Base-by-base conservation (phyloP, 2,113 vertebrate genomes). In the Reinhardtius hippoglossoides region DNA sequence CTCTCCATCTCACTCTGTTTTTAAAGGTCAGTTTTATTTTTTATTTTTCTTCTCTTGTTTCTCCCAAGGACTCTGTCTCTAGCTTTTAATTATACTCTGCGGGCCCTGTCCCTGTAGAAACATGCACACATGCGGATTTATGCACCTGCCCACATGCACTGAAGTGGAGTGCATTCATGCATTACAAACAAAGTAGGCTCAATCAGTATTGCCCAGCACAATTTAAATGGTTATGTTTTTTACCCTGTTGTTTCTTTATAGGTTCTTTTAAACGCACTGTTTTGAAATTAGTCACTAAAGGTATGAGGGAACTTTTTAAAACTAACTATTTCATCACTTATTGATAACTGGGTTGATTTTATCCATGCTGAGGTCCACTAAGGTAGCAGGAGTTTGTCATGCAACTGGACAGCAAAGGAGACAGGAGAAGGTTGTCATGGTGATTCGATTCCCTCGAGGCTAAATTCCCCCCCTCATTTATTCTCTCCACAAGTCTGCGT, bases 31-130 rank as follows among this genome's bases (percentile, higher is more conserved):
- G 50, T 81, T 76, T 72, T 68, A n/a, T n/a, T 71, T 77, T 70
- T 68, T 20, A 15, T 71, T 77, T 78, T 75, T 27, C 59, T 31
- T 26, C 60, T 35, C 68, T 31, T 52, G 50, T 61, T 40, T 31
- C 16, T 86, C 87, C 87, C 91, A 92, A 90, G 90, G 88, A 90
- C 90, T 90, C 67, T 48, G 59, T 90, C 84, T 93, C 89, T 85
- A 68, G 69, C 71, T 89, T 91, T 92, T 93, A 93, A 94, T 94
- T 91, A 91, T 89, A 85, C 90, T 84, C 92, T 79, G 71, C 78
- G 87, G 89, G 74, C 90, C 87, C 35, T 72, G 73, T 81, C 82
- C 83, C 82, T 70, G 57, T 72, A 81, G 83, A 88, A 79, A 72
- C 52, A 55, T 54, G 57, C 56, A 63, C 80, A 75, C 46, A 68